Evolutionary conservation across 2,797 vertebrate species (phyloP).

Genomic region (Cygnus olor): DNA sequence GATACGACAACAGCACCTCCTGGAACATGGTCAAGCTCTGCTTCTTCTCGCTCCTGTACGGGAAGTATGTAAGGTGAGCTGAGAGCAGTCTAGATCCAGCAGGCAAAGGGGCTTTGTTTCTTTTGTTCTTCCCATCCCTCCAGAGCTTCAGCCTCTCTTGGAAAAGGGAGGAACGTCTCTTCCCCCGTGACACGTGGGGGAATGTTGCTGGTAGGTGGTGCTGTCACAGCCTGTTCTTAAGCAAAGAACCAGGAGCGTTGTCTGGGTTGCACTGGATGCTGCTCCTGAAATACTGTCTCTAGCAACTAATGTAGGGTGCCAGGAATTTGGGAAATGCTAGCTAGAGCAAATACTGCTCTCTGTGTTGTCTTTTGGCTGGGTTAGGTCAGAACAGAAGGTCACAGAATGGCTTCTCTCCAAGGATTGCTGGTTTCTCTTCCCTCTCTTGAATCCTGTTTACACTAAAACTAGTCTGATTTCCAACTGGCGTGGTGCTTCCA

Average conservation of each 20-base stretch:
- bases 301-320: not conserved
- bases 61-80: constrained; percentile 92
- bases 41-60: constrained; percentile 85
- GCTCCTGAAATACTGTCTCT: not conserved
- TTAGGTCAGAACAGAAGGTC: constrained; percentile 53
- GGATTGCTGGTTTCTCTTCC: constrained; percentile 30
- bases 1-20: constrained; percentile 90
- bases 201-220: not conserved
- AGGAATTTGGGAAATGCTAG: constrained; percentile 19
- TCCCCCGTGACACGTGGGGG: fast-evolving
- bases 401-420: constrained; percentile 15
- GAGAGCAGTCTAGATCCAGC: not conserved
- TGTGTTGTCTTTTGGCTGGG: not conserved
- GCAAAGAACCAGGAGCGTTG: not conserved
- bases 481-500: not conserved
- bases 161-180: not conserved
- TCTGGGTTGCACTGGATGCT: not conserved
- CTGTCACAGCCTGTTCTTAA: not conserved
- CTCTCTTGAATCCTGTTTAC: constrained; percentile 27
- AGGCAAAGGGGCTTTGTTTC: not conserved
- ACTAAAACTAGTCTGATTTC: not conserved
- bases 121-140: not conserved
- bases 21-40: constrained; percentile 99
- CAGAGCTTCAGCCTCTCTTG: not conserved
- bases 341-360: not conserved